Conservation (phyloP, 2,888 invertebrate genomes). For the Bimastos eiseni region DNA sequence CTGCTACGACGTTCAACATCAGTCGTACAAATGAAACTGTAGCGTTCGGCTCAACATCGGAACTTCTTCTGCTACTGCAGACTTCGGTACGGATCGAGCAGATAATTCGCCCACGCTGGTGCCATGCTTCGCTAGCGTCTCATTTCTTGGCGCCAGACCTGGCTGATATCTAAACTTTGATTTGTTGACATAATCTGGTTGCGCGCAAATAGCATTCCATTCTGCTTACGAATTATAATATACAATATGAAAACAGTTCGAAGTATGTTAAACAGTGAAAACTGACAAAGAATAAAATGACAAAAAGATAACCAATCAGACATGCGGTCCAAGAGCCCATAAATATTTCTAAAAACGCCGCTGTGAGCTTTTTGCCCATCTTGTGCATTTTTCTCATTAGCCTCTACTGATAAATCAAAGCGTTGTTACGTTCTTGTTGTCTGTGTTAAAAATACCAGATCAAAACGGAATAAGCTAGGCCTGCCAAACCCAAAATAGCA, state of each 20-base stretch:
- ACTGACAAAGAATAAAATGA: no score
- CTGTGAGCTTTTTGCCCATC: no score
- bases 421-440: no score
- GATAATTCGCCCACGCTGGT: constrained; percentile 14
- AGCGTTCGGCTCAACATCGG: constrained; percentile 15
- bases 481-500: no score
- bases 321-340: no score
- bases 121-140: background rate
- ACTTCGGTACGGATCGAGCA: background rate
- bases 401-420: no score
- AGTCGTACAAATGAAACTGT: background rate
- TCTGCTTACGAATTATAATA: background rate
- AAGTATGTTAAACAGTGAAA: background rate
- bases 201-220: background rate
- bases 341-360: no score
- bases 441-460: no score
- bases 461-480: no score
- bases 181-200: background rate
- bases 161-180: background rate
- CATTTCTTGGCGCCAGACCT: background rate
- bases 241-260: background rate
- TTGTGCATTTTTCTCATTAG: no score
- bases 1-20: constrained; percentile 7
- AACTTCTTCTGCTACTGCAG: background rate
- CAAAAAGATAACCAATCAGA: no score